Percentiles rank a stretch among this genome's conserved stretches.
Conservation (phyloP, 2,888 invertebrate genomes). For the Uropetala carovei region DNA sequence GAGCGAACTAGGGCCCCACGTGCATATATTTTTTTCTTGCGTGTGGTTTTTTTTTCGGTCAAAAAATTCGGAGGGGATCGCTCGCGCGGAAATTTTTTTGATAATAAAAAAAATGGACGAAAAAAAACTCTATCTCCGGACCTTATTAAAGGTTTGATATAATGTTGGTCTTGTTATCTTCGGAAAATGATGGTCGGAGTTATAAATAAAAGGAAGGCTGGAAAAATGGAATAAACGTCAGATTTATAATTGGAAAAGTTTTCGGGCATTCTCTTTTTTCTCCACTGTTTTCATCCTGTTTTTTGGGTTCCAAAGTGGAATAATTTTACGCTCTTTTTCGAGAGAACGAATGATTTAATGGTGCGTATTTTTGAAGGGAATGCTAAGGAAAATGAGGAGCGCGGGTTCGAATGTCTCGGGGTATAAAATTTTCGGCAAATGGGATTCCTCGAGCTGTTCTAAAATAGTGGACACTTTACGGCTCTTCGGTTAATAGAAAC, state of each 20-base stretch:
- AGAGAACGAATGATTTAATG: background rate
- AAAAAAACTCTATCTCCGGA: background rate
- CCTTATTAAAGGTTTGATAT: slow-evolving; percentile 8
- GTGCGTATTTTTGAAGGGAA: background rate
- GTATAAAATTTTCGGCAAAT: slow-evolving; percentile 11
- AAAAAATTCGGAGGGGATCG: background rate
- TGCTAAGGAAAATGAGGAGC: background rate
- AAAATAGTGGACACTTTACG: background rate
- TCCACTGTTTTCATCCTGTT: background rate
- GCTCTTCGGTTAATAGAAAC: slow-evolving; percentile 14
- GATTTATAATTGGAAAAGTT: slow-evolving; percentile 14
- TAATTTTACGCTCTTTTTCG: slow-evolving; percentile 15
- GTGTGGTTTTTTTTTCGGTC: background rate
- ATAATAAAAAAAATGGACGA: background rate
- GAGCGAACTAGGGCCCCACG: background rate
- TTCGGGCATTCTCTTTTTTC: background rate
- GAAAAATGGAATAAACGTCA: background rate
- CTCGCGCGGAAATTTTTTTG: background rate
- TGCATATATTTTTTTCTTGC: no score
- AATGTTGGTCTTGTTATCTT: background rate
- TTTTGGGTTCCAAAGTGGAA: background rate
- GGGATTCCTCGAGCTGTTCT: background rate
- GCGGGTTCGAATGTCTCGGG: background rate
- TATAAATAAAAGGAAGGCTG: background rate
- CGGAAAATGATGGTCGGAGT: background rate